phyloP scores from a whole-genome alignment of 2,797 vertebrate genomes.

The Sciurus vulgaris region DNA sequence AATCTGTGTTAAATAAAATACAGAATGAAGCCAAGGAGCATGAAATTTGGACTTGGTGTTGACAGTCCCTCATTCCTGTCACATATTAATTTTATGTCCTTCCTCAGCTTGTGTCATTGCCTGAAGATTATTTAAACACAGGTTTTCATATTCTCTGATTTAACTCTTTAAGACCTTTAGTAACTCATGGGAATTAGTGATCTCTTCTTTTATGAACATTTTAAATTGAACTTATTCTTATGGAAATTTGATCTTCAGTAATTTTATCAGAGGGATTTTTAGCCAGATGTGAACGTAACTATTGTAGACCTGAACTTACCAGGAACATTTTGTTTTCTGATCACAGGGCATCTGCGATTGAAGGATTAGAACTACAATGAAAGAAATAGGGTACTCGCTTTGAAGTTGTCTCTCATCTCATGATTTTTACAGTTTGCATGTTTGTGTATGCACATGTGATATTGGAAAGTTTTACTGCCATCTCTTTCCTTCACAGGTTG shows the following conservation, averaged over 20 bases:
- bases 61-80: conserved; percentile 55
- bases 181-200: conserved; percentile 70
- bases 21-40: conserved; percentile 34
- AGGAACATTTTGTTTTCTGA: conserved; percentile 67
- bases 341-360: conserved; percentile 36
- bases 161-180: conserved; percentile 85
- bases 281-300: conserved; percentile 82
- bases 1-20: conserved; percentile 64
- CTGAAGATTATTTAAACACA: conserved; percentile 84
- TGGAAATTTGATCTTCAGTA: conserved; percentile 84
- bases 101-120: conserved; percentile 78
- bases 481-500: conserved; percentile 33
- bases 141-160: conserved; percentile 84
- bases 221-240: conserved; percentile 86
- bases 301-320: conserved; percentile 76
- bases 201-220: conserved; percentile 80
- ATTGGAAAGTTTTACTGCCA: conserved; percentile 5
- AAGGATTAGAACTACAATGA: conserved; percentile 20
- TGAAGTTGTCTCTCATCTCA: conserved; percentile 44
- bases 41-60: conserved; percentile 48
- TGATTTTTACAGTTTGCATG: conserved; percentile 2
- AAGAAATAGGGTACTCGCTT: conserved; percentile 68
- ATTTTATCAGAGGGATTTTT: conserved; percentile 82
- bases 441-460: not conserved
- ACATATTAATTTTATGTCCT: conserved; percentile 77